Conservation (phyloP, 2,888 invertebrate genomes). For the Ctena decussata region DNA sequence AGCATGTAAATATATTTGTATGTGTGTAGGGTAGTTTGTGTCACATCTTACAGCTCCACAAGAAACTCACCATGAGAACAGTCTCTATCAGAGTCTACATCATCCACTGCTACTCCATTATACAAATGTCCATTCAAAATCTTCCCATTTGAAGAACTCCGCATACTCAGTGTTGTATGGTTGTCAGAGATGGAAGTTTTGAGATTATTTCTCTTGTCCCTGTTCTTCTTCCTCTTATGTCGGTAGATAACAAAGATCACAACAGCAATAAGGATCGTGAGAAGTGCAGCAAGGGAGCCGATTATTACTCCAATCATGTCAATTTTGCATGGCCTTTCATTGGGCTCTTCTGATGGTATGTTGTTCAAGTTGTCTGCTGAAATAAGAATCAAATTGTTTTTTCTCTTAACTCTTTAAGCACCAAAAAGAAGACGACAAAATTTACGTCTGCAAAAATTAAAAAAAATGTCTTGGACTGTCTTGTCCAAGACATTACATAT, state of each 20-base stretch:
- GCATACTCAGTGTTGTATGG: constrained; percentile 88
- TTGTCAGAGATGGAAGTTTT: constrained; percentile 78
- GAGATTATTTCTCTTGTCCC: constrained; percentile 78
- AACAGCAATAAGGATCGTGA: constrained; percentile 90
- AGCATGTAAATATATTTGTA: no score
- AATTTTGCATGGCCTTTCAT: constrained; percentile 67
- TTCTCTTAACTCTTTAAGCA: no score
- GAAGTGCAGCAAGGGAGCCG: constrained; percentile 90
- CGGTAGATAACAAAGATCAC: constrained; percentile 90
- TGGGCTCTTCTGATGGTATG: background rate
- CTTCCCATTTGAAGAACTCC: constrained; percentile 80
- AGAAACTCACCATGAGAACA: constrained; percentile 65
- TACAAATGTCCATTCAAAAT: constrained; percentile 87
- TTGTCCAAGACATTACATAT: no score
- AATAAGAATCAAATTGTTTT: background rate
- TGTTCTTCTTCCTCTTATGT: constrained; percentile 80
- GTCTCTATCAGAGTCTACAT: constrained; percentile 84
- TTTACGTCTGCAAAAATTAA: no score
- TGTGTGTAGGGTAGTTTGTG: no score
- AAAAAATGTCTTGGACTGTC: no score
- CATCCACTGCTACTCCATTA: constrained; percentile 86
- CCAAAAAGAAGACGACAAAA: no score
- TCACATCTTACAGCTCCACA: no score
- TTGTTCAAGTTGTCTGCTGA: background rate
- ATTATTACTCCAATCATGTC: constrained; percentile 82